Base-by-base conservation (phyloP, 2,113 vertebrate genomes). In the Heptranchias perlo region DNA sequence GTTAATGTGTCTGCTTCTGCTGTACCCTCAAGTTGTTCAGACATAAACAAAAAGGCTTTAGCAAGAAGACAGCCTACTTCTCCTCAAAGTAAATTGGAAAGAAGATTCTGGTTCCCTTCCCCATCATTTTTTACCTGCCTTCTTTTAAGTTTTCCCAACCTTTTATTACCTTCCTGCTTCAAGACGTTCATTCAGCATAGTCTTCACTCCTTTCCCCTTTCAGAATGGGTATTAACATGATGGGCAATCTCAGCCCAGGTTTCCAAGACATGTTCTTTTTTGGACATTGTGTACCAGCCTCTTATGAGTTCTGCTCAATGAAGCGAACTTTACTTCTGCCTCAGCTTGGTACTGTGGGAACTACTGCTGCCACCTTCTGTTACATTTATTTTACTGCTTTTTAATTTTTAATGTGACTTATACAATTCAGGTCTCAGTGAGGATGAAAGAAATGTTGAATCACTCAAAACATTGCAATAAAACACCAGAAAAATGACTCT, bases 301-400 rank as follows among this genome's bases (percentile, higher is more conserved):
- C 62, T 61, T 92, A 35, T 13, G 49, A 89, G 1, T 35, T 73
- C 35, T 73, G 69, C 69, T 73, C 69, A 73, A 67, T 21, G 69
- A 73, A 13, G n/a, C 73, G 13, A 76, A 76, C 76, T 58, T 58
- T 78, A 78, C 3, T 78, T n/a, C 16, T 16, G 13, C 52, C 61
- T 44, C 62, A 65, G 4, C 92, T 25, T 65, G 25, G 16, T 23
- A 1, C 61, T 94, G n/a, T 11, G 7, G n/a, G 62, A 94, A 18
- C 93, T 3, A 64, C 7, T 94, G 23, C 93, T 94, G 93, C 93
- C 62, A 47, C 44, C 93, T 94, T 47, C 93, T 94, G 62, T 44
- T 35, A 25, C 44, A 62, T 47, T 94, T 49, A 47, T 67, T 94
- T 47, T 28, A 94, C 35, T 94, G 62, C n/a, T 92, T 58, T 61